Conservation (phyloP, 2,888 invertebrate species). For the Noctua janthina region DNA sequence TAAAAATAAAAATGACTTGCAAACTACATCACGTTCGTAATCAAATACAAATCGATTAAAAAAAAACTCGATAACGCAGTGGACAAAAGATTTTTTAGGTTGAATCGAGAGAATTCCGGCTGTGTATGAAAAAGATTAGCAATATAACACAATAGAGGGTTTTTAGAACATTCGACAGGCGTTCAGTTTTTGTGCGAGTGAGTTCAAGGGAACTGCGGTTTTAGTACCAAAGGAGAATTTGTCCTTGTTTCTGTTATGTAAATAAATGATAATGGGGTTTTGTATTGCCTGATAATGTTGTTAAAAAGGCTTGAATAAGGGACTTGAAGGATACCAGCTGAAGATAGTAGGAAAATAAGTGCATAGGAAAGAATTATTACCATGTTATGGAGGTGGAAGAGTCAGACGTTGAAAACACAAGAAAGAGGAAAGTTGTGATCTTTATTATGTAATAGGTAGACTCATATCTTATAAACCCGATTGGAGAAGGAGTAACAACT, state of each 20-base stretch:
- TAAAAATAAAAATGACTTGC: constrained; percentile 52
- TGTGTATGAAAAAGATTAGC: constrained; percentile 73
- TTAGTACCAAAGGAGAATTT: constrained; percentile 38
- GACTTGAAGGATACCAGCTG: not conserved
- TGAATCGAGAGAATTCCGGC: constrained; percentile 69
- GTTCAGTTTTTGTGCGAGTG: constrained; percentile 58
- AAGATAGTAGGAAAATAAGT: no score
- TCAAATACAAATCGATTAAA: constrained; percentile 54
- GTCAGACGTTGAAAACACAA: not conserved
- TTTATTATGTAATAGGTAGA: not conserved
- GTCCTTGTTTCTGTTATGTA: constrained; percentile 22
- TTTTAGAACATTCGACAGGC: constrained; percentile 65
- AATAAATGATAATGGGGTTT: not conserved
- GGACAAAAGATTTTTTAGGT: constrained; percentile 70
- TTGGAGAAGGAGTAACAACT: not conserved
- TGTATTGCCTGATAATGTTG: not conserved
- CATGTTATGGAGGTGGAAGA: not conserved
- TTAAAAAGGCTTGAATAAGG: not conserved
- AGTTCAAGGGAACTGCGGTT: constrained; percentile 68
- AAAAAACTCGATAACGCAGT: constrained; percentile 63
- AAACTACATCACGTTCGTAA: constrained; percentile 48
- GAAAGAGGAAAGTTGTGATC: not conserved
- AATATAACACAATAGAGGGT: constrained; percentile 65
- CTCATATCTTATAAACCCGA: not conserved
- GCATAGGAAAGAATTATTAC: not conserved